phyloP scores from a whole-genome alignment of 2,797 vertebrate species.

The Crocodylus rhombifer region DNA sequence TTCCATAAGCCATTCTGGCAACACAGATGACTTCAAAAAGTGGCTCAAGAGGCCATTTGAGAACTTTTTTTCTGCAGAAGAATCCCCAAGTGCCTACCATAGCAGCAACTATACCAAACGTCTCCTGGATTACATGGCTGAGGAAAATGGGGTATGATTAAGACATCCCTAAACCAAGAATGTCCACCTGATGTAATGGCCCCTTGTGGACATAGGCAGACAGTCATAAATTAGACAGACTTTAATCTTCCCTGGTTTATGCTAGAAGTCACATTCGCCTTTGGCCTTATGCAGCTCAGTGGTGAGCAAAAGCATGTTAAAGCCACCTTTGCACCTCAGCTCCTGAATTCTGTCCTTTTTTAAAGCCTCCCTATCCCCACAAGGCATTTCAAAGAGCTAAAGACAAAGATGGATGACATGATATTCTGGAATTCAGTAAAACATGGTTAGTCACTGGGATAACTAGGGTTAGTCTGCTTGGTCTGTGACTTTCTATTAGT shows the following conservation, averaged over 20 bases:
- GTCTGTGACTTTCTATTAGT: too few species aligned
- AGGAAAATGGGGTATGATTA: not conserved
- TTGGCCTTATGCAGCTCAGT: not conserved
- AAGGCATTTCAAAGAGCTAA: not conserved
- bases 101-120: not conserved
- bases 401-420: not conserved
- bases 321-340: not conserved
- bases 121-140: fast-evolving
- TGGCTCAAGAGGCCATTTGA: not conserved
- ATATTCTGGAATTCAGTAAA: too few species aligned
- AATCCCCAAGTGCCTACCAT: not conserved
- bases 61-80: not conserved
- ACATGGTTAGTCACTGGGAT: too few species aligned
- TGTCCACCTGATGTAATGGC: not conserved
- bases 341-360: not conserved
- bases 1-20: not conserved
- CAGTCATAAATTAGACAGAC: not conserved
- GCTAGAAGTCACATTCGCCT: not conserved
- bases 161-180: not conserved
- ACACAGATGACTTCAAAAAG: not conserved
- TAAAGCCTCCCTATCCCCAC: too few species aligned
- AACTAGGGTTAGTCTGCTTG: too few species aligned
- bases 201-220: not conserved
- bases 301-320: not conserved
- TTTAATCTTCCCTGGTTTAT: not conserved